Evolutionary conservation across 2,888 invertebrate genomes (phyloP).

Genomic region (Camptogramma bilineatum): DNA sequence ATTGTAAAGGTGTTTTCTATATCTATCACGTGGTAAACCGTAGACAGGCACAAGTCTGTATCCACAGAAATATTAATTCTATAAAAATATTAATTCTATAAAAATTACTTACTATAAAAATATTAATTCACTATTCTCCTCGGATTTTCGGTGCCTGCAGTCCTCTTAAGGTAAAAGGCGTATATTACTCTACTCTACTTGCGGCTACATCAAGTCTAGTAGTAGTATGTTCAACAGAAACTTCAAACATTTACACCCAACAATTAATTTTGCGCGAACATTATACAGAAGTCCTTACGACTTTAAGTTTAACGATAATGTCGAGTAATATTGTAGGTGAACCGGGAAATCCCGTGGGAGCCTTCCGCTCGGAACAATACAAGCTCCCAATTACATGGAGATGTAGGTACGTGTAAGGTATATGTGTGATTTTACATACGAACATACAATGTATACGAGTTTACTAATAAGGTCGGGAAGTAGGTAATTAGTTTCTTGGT

Average conservation of each 20-base stretch:
- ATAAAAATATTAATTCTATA: too few relatives aligned
- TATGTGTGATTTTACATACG: conserved; percentile 25
- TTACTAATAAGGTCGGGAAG: background rate
- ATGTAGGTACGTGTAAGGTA: conserved; percentile 18
- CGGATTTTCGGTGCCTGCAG: too few relatives aligned
- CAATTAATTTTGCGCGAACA: conserved; percentile 40
- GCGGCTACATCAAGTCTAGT: conserved; percentile 3
- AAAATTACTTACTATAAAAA: too few relatives aligned
- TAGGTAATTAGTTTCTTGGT: background rate
- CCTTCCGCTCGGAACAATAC: conserved; percentile 38
- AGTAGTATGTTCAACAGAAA: conserved; percentile 16
- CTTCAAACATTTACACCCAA: conserved; percentile 29
- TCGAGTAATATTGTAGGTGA: conserved; percentile 43
- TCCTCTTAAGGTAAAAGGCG: background rate
- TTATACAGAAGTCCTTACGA: conserved; percentile 51
- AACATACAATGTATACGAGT: background rate
- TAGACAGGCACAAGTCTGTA: too few relatives aligned
- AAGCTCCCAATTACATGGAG: conserved; percentile 52
- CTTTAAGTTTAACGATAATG: conserved; percentile 54
- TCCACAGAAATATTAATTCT: too few relatives aligned
- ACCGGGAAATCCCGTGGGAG: conserved; percentile 45
- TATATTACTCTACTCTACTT: background rate
- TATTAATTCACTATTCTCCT: background rate
- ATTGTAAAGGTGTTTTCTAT: too few relatives aligned
- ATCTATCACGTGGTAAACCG: too few relatives aligned